These are phyloP conservation scores for Podarcis muralis DNA, from an alignment of 2,113 vertebrate genomes.

Conservation along the genomic window DNA sequence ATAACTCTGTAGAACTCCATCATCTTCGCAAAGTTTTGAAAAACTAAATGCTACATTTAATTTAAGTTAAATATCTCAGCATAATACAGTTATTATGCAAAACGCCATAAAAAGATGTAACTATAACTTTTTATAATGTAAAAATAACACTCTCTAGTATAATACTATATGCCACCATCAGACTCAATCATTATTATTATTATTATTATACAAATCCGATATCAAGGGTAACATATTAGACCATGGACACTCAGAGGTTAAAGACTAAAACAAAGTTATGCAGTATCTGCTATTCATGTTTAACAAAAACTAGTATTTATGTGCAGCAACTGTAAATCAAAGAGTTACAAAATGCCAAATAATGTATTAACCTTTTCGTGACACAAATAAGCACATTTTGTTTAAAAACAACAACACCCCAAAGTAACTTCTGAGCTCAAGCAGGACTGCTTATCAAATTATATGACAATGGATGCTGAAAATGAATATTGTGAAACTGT, in stretches of 20 bases:
- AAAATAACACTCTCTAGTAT: not conserved
- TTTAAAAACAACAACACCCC: not conserved
- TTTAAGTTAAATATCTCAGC: not conserved
- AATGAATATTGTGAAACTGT: not conserved
- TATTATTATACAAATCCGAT: slow-evolving; percentile 14
- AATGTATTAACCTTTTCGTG: not conserved
- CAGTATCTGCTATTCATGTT: slow-evolving; percentile 18
- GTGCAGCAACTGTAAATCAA: slow-evolving; percentile 37
- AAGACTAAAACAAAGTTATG: slow-evolving; percentile 12
- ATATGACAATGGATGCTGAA: rapidly evolving
- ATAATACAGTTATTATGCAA: not conserved
- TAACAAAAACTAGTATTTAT: slow-evolving; percentile 1
- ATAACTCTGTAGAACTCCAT: not conserved
- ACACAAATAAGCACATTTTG: not conserved
- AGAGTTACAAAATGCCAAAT: slow-evolving; percentile 16
- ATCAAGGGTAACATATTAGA: slow-evolving; percentile 11
- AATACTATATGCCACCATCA: not conserved
- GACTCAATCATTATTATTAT: not conserved
- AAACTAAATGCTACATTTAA: not conserved
- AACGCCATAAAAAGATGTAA: slow-evolving; percentile 17
- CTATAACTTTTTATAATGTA: not conserved
- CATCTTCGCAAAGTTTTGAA: not conserved
- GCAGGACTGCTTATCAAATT: not conserved
- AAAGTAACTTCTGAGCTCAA: not conserved
- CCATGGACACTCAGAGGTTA: not conserved